Conservation (phyloP, 2,888 invertebrate genomes). For the Biston stratarius region DNA sequence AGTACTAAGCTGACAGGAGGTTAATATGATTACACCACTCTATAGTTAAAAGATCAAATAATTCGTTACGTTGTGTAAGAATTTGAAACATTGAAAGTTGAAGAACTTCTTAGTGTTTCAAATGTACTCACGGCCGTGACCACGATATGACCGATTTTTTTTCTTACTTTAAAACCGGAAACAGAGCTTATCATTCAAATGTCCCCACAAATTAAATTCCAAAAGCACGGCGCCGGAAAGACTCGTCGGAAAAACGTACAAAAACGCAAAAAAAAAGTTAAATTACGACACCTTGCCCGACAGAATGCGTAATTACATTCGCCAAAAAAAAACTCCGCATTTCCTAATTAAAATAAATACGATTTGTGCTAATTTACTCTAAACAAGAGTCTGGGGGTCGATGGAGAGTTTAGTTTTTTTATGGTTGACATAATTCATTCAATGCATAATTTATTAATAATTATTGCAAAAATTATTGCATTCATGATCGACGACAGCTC, state of each 20-base stretch:
- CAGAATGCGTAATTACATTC: constrained; percentile 38
- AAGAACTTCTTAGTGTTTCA: no score
- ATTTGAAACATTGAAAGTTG: no score
- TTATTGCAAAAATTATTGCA: no score
- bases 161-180: constrained; percentile 2
- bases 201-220: constrained; percentile 12
- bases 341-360: constrained; percentile 44
- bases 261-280: constrained; percentile 22
- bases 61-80: no score
- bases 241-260: constrained; percentile 12
- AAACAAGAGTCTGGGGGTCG: constrained; percentile 26
- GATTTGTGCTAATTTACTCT: constrained; percentile 43
- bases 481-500: no score
- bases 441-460: no score
- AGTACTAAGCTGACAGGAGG: no score
- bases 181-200: constrained; percentile 12
- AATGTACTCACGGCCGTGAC: no score
- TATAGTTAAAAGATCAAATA: no score
- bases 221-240: constrained; percentile 15
- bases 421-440: neutral
- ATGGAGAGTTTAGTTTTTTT: neutral
- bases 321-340: constrained; percentile 29
- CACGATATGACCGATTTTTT: neutral
- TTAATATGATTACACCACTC: no score
- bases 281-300: constrained; percentile 31